These are phyloP conservation scores for Varroa destructor DNA, from an alignment of 1,140 invertebrate species.

Conservation along the genomic window DNA sequence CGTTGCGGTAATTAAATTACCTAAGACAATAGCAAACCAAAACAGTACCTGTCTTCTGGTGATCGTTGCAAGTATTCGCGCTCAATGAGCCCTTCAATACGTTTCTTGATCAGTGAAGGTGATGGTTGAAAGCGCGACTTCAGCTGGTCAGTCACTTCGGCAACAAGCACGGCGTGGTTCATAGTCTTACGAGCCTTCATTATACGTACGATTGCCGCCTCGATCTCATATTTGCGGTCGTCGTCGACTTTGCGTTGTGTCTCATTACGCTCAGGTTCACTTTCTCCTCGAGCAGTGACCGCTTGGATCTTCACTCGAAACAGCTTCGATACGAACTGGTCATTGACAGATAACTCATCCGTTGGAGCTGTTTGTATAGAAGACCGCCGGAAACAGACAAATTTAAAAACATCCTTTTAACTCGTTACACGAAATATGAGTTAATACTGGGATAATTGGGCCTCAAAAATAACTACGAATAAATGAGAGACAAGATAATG, in stretches of 20 bases:
- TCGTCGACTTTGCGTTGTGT: conserved; percentile 96
- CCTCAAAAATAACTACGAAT: conserved; percentile 26
- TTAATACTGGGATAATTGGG: neutral
- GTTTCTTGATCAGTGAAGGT: conserved; percentile 94
- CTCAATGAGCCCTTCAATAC: conserved; percentile 97
- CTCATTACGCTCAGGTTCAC: conserved; percentile 92
- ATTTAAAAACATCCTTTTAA: conserved; percentile 13
- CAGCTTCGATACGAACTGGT: conserved; percentile 92
- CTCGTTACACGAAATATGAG: no score
- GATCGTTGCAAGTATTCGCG: conserved; percentile 93
- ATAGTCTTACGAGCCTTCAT: conserved; percentile 97
- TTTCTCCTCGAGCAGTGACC: conserved; percentile 94
- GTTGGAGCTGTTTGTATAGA: conserved; percentile 50
- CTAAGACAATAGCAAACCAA: conserved; percentile 12
- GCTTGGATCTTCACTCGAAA: conserved; percentile 60
- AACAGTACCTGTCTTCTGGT: conserved; percentile 66
- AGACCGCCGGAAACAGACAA: conserved; percentile 17
- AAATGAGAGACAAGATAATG: conserved; percentile 20
- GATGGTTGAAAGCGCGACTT: conserved; percentile 90
- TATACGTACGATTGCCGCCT: conserved; percentile 96
- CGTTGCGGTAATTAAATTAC: neutral
- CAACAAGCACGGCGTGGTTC: conserved; percentile 82
- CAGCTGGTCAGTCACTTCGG: conserved; percentile 87
- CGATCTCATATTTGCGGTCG: conserved; percentile 97
- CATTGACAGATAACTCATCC: conserved; percentile 90